Base-by-base conservation (phyloP, 2,113 vertebrate species). In the Rana temporaria region DNA sequence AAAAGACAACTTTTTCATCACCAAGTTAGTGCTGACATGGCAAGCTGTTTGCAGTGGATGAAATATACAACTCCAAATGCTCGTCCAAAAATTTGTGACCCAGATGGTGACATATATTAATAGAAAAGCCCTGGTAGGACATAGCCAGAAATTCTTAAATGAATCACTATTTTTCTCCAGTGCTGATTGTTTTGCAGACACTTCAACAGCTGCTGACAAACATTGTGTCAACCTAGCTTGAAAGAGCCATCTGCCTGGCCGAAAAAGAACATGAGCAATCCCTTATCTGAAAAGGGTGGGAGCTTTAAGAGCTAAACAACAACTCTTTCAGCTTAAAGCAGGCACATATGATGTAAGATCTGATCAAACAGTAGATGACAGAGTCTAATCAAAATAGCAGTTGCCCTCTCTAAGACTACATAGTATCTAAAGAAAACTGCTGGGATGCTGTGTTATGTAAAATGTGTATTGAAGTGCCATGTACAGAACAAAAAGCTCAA, bases 141-240 rank as follows among this genome's bases (percentile, higher is more conserved):
- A 70, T 79, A 12, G 81, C 42, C 32, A 38, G 30, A 85, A 82
- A 17, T 69, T 48, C 84, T 87, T 65, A 81, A 64, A 89, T 6
- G 5, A 16, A 82, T 67, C 14, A 60, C 9, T 74, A 26, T 30
- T 78, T 79, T 79, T 62, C n/a, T n/a, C 65, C 84, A 9, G 14
- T 24, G 72, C 57, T 86, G 87, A 84, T 78, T 86, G 85, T 34
- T 81, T 69, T 87, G 86, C 84, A 16, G 56, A 38, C 38, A 85
- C 74, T 85, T 84, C 48, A 86, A 59, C 42, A 91, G 79, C 69
- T 86, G 73, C 66, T 87, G 60, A 79, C 76, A 85, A 87, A 74
- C 56, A 80, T 83, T 85, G 53, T 60, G 84, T 84, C 89, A 53
- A 3, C 79, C 59, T 78, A 19, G 42, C 48, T 73, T 82, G 70